Evolutionary conservation across 1,140 invertebrate species (phyloP).

Genomic region (Catajapyx aquilonaris): DNA sequence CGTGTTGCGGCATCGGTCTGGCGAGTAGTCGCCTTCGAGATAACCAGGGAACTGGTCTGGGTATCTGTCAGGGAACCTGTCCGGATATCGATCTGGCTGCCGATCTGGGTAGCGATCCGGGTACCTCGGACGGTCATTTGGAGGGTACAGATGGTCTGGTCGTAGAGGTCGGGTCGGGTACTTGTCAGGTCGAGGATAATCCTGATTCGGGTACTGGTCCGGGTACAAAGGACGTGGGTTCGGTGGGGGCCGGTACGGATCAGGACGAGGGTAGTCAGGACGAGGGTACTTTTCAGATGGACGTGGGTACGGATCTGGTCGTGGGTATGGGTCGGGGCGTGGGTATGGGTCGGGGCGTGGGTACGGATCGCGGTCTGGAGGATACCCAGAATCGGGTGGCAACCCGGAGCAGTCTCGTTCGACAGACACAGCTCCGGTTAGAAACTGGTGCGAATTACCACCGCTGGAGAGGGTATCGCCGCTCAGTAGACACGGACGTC

Average conservation of each 20-base stretch:
- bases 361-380: neutral
- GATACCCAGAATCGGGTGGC: neutral
- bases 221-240: neutral
- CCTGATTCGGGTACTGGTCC: constrained; percentile 2
- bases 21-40: constrained; percentile 12
- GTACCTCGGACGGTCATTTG: constrained; percentile 3
- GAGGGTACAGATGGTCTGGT: too few relatives aligned
- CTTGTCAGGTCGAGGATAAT: constrained; percentile 3
- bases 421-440: constrained; percentile 19
- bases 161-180: too few relatives aligned
- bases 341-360: constrained; percentile 6
- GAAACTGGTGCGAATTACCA: constrained; percentile 19
- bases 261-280: neutral
- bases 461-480: constrained; percentile 19
- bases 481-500: constrained; percentile 20
- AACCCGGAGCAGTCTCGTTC: constrained; percentile 19
- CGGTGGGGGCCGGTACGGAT: neutral
- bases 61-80: constrained; percentile 5
- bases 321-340: constrained; percentile 3
- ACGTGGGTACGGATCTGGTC: constrained; percentile 9
- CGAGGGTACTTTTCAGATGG: constrained; percentile 7
- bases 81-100: constrained; percentile 3
- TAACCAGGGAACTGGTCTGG: constrained; percentile 6
- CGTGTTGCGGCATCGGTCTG: constrained; percentile 16
- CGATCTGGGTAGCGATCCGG: constrained; percentile 9